Conservation (phyloP, 2,113 vertebrate species). For the Brachyhypopomus occidentalis region DNA sequence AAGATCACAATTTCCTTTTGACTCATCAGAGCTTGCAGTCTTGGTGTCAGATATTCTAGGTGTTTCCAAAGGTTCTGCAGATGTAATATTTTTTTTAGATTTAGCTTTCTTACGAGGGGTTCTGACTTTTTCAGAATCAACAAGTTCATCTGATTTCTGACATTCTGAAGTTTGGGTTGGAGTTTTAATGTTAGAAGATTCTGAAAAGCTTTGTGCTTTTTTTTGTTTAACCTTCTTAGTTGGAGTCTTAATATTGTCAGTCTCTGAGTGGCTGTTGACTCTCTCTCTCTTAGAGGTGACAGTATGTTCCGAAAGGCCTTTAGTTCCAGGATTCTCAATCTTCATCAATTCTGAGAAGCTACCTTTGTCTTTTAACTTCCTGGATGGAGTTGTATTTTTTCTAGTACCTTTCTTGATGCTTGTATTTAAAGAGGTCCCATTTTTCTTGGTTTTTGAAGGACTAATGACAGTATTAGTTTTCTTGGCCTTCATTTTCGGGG, state of each 20-base stretch:
- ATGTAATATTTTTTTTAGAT: neutral
- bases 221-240: constrained; percentile 30
- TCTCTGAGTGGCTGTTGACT: constrained; percentile 7
- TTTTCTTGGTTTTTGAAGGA: constrained; percentile 4
- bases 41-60: neutral
- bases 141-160: neutral
- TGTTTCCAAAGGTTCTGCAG: neutral
- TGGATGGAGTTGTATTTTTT: neutral
- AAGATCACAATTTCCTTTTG: neutral
- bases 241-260: neutral
- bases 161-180: neutral
- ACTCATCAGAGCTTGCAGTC: neutral
- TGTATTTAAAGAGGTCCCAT: neutral
- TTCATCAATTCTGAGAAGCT: neutral
- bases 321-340: neutral
- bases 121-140: neutral
- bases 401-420: neutral
- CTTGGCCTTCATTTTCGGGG: constrained; percentile 3
- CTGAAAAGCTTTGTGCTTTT: neutral
- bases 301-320: neutral
- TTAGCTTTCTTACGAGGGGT: constrained; percentile 23
- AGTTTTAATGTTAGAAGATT: neutral
- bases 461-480: neutral
- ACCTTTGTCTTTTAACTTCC: neutral
- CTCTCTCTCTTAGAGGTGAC: neutral